Evolutionary conservation across 2,113 vertebrate genomes (phyloP).

Genomic region (Coptodon bakossiorum): DNA sequence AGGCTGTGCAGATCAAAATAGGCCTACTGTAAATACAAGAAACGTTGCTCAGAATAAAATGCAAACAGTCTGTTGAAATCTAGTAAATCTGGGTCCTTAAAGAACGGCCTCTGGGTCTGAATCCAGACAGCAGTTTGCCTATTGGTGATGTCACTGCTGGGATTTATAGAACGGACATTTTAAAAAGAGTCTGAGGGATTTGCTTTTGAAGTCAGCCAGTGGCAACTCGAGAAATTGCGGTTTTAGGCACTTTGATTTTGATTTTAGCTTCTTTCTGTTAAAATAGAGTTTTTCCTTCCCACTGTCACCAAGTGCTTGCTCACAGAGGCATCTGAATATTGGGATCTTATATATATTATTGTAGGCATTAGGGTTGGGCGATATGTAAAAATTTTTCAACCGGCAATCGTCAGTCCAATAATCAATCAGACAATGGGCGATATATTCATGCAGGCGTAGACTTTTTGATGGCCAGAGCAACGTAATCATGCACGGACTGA

Average conservation of each 20-base stretch:
- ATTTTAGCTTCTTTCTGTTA: not conserved
- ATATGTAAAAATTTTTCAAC: not conserved
- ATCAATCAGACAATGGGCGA: rapidly evolving
- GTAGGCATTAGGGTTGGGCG: not conserved
- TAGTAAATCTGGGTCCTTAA: not conserved
- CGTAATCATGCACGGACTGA: not conserved
- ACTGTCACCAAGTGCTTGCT: not conserved
- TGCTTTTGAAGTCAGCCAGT: not conserved
- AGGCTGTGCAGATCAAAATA: not conserved
- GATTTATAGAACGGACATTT: not conserved
- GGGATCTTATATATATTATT: not conserved
- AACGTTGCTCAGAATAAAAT: not conserved
- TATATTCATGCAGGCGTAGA: rapidly evolving
- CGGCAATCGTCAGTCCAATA: not conserved
- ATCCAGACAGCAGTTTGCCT: not conserved
- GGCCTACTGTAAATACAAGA: not conserved
- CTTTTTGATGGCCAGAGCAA: not conserved
- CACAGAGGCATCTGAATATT: not conserved
- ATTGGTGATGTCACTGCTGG: not conserved
- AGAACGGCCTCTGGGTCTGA: not conserved
- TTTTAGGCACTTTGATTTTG: not conserved
- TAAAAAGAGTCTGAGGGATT: not conserved
- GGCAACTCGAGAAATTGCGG: not conserved
- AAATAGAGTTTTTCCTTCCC: not conserved
- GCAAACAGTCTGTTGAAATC: rapidly evolving